Conservation (phyloP, 2,888 invertebrate genomes). For the Bibio marci region DNA sequence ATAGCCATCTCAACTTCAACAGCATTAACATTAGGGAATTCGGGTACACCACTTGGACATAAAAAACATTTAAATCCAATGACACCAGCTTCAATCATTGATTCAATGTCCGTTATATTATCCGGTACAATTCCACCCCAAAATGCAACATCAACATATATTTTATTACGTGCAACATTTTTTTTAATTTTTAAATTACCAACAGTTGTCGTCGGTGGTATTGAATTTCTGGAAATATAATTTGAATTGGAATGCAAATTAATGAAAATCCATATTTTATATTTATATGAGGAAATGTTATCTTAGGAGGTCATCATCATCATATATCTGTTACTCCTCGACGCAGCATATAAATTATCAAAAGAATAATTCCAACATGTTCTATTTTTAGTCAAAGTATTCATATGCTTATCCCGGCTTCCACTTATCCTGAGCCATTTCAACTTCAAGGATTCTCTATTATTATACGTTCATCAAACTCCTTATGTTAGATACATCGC, state of each 20-base stretch:
- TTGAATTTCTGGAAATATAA: conserved; percentile 39
- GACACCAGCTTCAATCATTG: conserved; percentile 44
- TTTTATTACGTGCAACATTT: conserved; percentile 36
- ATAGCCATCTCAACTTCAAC: conserved; percentile 40
- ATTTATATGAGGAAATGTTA: no score
- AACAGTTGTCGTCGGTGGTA: conserved; percentile 50
- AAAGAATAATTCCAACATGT: no score
- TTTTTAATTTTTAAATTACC: conserved; percentile 43
- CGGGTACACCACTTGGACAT: conserved; percentile 48
- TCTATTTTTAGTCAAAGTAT: no score
- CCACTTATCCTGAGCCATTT: no score
- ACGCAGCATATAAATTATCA: no score
- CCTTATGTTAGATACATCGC: no score
- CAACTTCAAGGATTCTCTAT: no score
- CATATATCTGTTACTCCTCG: no score
- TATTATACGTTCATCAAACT: no score
- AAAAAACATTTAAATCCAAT: conserved; percentile 61
- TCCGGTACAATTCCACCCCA: conserved; percentile 64
- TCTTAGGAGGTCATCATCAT: no score
- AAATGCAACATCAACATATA: conserved; percentile 53
- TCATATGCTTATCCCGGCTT: no score
- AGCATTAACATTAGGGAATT: conserved; percentile 43
- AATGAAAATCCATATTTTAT: no score
- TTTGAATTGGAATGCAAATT: background rate
- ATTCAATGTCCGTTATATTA: conserved; percentile 40